phyloP scores from a whole-genome alignment of 2,888 invertebrate genomes.

The Silvanus unidentatus region DNA sequence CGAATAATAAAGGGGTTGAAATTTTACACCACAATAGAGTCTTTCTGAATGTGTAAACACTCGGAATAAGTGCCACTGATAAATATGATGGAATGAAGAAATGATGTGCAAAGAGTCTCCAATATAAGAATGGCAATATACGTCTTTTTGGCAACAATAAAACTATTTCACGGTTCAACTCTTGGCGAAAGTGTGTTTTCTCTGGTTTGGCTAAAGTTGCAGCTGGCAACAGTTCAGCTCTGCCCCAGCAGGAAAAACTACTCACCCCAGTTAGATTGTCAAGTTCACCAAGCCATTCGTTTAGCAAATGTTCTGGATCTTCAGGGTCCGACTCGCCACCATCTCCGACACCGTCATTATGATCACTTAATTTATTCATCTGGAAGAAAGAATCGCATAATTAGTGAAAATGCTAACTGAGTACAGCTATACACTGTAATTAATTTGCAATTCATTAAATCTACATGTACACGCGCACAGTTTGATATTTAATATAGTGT shows the following conservation, averaged over 20 bases:
- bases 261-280: slow-evolving; percentile 69
- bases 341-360: slow-evolving; percentile 38
- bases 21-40: not conserved
- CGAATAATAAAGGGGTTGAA: too few relatives aligned
- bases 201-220: too few relatives aligned
- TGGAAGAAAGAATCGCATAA: slow-evolving; percentile 33
- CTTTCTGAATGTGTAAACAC: slow-evolving; percentile 18
- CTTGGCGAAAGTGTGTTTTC: too few relatives aligned
- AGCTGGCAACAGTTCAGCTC: too few relatives aligned
- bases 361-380: slow-evolving; percentile 49
- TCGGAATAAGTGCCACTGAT: slow-evolving; percentile 9
- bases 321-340: slow-evolving; percentile 61
- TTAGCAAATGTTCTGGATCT: slow-evolving; percentile 69
- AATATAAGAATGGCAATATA: not conserved
- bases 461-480: too few relatives aligned
- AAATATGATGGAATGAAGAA: slow-evolving; percentile 1
- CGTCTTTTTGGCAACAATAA: not conserved
- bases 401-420: not conserved
- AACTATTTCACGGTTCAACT: too few relatives aligned
- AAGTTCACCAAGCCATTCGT: slow-evolving; percentile 74
- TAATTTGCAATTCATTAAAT: too few relatives aligned
- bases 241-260: too few relatives aligned
- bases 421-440: too few relatives aligned
- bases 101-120: not conserved
- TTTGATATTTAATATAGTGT: too few relatives aligned